Evolutionary conservation across 2,797 vertebrate genomes (phyloP).

Genomic region (Chiloscyllium punctatum): DNA sequence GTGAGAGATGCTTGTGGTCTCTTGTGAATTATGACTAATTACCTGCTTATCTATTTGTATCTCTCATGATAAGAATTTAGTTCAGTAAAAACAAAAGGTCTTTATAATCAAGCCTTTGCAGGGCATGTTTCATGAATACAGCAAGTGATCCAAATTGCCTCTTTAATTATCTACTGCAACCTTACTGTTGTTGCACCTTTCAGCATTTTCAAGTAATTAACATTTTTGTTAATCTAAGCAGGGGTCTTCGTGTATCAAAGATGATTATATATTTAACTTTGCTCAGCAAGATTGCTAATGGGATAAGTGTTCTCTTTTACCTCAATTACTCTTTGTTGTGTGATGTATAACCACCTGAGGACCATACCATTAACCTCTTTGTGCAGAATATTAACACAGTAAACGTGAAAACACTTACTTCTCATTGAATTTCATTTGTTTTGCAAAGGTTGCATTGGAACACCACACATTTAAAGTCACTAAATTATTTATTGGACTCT

Average conservation of each 20-base stretch:
- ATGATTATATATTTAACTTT: background rate
- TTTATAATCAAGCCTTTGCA: background rate
- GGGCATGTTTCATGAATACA: background rate
- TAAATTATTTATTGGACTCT: background rate
- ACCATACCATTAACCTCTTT: background rate
- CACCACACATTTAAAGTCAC: background rate
- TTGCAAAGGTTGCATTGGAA: background rate
- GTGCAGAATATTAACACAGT: background rate
- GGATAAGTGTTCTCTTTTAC: background rate
- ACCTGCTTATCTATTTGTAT: no score
- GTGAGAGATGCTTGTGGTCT: no score
- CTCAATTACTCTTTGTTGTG: background rate
- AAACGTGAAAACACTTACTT: background rate
- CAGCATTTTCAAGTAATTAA: background rate
- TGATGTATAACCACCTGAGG: background rate
- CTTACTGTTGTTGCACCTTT: background rate
- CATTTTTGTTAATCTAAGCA: slow-evolving; percentile 23
- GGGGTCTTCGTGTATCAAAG: background rate
- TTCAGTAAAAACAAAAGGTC: background rate
- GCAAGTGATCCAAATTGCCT: background rate
- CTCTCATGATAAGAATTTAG: slow-evolving; percentile 2
- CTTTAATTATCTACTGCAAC: background rate
- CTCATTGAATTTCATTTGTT: background rate
- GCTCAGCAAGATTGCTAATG: background rate
- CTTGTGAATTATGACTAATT: background rate